Base-by-base conservation (phyloP, 2,113 vertebrate genomes). In the Suncus etruscus region DNA sequence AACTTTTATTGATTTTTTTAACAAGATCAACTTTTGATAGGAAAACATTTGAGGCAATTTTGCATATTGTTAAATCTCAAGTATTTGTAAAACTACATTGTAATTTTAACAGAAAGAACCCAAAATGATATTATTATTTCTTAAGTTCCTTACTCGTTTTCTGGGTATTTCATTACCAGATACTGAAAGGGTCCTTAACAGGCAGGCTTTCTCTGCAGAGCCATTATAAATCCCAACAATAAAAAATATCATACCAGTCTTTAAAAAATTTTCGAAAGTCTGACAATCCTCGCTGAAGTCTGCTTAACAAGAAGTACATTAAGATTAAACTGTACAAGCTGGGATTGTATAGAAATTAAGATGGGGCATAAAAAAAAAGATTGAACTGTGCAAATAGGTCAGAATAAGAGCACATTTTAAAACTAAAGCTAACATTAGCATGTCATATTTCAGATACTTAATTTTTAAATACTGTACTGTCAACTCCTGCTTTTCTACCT, bases 361-460 rank as follows among this genome's bases (percentile, higher is more conserved):
- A 39, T 39, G 39, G 39, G 39, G 3, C 39, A 39, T 39, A 39
- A 3, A 39, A 39, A 39, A 39, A 39, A 39, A 39, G 39, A 39
- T 15, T 58, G 14, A 85, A 8, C 51, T 31, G 1, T 32, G 25
- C 29, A 65, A 51, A 89, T 47, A 74, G 79, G 5, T 85, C 69
- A 27, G 31, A 47, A 16, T n/a, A 27, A 84, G 75, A 91, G 29
- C 15, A 3, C 27, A 1, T 25, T 76, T 54, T 84, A 68, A 76
- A 39, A 39, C 69, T 24, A 27, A 66, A 85, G 29, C 83, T 9
- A 50, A 79, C 89, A 32, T 79, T 58, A 15, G 14, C 47, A 18
- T 78, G 85, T 63, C 84, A 51, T 82, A 84, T 80, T 16, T 47
- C 65, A 93, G 25, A n/a, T 39, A 31, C 70, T 74, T 82, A 77